Conservation (phyloP, 2,888 invertebrate species). For the Andrena bicolor region DNA sequence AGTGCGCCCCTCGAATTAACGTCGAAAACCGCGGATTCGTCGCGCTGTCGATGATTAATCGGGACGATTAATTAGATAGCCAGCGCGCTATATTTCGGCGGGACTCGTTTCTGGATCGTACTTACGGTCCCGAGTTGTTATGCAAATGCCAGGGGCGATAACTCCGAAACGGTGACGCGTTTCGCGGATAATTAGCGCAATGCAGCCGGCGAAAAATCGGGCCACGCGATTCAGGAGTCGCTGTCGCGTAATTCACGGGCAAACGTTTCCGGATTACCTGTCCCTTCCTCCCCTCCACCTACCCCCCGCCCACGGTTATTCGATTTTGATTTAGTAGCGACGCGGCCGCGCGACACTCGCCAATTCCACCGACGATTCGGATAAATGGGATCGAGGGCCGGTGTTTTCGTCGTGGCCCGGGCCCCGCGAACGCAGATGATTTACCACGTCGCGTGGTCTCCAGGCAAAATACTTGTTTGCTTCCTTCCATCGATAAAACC, state of each 20-base stretch:
- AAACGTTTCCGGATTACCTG: slow-evolving; percentile 44
- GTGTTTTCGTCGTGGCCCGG: slow-evolving; percentile 12
- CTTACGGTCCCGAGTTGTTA: slow-evolving; percentile 60
- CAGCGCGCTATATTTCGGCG: slow-evolving; percentile 51
- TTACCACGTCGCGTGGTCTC: slow-evolving; percentile 12
- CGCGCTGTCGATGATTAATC: slow-evolving; percentile 53
- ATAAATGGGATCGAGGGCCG: slow-evolving; percentile 11
- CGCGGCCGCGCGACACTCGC: neutral
- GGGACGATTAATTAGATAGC: slow-evolving; percentile 46
- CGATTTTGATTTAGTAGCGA: slow-evolving; percentile 54
- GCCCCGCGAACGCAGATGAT: neutral
- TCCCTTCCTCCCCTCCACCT: neutral
- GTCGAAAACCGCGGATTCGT: slow-evolving; percentile 27
- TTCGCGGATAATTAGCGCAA: slow-evolving; percentile 60
- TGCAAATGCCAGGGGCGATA: slow-evolving; percentile 57
- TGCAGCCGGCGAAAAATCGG: slow-evolving; percentile 23
- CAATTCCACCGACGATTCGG: slow-evolving; percentile 37
- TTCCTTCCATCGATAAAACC: slow-evolving; percentile 13
- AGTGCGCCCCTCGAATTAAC: slow-evolving; percentile 25
- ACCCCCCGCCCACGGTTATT: slow-evolving; percentile 12
- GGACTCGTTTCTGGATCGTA: slow-evolving; percentile 57
- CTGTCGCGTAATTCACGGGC: slow-evolving; percentile 46
- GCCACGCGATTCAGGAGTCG: neutral
- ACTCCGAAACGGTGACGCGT: slow-evolving; percentile 43
- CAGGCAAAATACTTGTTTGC: slow-evolving; percentile 3